These are phyloP conservation scores for Myzus persicae DNA, from an alignment of 1,140 invertebrate species.

Conservation along the genomic window DNA sequence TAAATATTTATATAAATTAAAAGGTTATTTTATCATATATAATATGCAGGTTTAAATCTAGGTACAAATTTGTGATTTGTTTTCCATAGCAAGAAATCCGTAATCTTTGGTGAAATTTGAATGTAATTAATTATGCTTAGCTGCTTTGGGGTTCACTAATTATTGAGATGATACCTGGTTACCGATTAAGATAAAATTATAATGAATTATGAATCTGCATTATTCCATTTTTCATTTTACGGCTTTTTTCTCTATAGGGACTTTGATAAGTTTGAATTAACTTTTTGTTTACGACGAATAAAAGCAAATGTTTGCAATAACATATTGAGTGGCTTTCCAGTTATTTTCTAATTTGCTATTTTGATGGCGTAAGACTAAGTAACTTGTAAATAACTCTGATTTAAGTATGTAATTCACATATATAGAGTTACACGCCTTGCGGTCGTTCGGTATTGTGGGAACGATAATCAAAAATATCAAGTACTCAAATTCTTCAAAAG, in stretches of 20 bases:
- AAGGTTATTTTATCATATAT: not conserved
- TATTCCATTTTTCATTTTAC: not conserved
- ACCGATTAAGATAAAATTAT: not conserved
- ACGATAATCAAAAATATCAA: not conserved
- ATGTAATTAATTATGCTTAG: not conserved
- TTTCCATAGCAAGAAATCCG: not conserved
- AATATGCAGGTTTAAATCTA: no score
- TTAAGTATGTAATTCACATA: not conserved
- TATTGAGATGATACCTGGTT: not conserved
- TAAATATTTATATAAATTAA: conserved; percentile 3
- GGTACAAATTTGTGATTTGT: not conserved
- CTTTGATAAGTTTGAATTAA: not conserved
- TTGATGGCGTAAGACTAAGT: not conserved
- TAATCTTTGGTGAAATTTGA: not conserved
- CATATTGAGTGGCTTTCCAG: not conserved
- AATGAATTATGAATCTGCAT: not conserved
- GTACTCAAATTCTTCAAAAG: not conserved
- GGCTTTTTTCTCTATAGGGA: not conserved
- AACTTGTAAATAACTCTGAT: not conserved
- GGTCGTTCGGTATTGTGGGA: not conserved
- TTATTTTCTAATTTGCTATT: not conserved
- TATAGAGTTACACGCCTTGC: not conserved
- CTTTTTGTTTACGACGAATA: not conserved
- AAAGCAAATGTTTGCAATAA: not conserved
- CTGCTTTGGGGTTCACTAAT: not conserved